Base-by-base conservation (phyloP, 2,797 vertebrate species). In the Hyperoplus immaculatus region DNA sequence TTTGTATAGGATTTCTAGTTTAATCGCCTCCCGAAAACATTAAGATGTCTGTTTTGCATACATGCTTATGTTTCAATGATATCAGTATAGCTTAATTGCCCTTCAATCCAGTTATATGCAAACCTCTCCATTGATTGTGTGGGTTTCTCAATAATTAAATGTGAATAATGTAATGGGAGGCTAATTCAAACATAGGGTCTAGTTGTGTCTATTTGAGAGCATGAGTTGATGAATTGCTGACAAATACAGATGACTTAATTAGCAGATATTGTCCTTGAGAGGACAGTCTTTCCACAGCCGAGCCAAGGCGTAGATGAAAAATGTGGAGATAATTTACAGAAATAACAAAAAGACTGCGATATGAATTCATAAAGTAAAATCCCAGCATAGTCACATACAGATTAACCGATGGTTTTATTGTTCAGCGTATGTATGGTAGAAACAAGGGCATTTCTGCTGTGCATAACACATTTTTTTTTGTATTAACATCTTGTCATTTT, bases 191-290 rank as follows among this genome's bases (percentile, higher is more conserved):
- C 18, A 3, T 18, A 13, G 13, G 12, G 1, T 18, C 2, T 13
- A 9, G 55, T 56, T 51, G 0, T 51, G 60, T 66, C 1, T n/a
- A 3, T 66, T 42, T 49, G 47, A 5, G 16, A 13, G n/a, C 15
- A 39, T 58, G 12, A 46, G 1, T n/a, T 36, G 21, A 58, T 6
- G n/a, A 13, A 62, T 65, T 21, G 69, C 54, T 77, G 54, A 46
- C 12, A 14, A 67, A 57, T 11, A 58, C 46, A 69, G 38, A 43
- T 6, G 9, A 42, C 8, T 18, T 49, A 12, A 59, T 65, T 15
- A 49, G 10, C 6, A 73, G 16, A 43, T 5, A 46, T 36, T 73
- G 53, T 67, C 64, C 50, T 57, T 78, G 49, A 63, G 46, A 64
- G 4, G 1, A 69, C 66, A 3, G 16, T 51, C 7, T 63, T 42